phyloP scores from a whole-genome alignment of 2,113 vertebrate genomes.

The Centropus bengalensis region DNA sequence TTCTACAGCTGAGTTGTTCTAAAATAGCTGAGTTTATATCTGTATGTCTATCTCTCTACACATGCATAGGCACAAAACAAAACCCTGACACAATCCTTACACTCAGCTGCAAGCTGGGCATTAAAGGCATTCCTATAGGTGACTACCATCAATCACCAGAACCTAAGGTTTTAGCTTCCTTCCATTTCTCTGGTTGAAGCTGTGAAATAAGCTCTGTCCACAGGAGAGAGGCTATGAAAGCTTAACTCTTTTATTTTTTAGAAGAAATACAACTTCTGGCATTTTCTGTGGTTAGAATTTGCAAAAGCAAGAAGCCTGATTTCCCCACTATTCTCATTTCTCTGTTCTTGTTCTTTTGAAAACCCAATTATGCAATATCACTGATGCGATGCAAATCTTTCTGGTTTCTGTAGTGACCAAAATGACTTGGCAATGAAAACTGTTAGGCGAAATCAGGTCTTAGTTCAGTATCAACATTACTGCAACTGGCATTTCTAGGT shows the following conservation, averaged over 20 bases:
- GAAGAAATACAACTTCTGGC: conserved; percentile 6
- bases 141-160: not conserved
- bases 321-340: conserved; percentile 66
- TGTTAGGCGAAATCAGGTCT: not conserved
- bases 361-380: conserved; percentile 54
- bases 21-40: not conserved
- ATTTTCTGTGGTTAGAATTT: conserved; percentile 50
- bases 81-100: conserved; percentile 71
- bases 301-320: conserved; percentile 59
- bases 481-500: not conserved
- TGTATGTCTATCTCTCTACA: not conserved
- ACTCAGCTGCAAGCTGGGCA: conserved; percentile 72
- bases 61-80: conserved; percentile 31
- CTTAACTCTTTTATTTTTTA: conserved; percentile 19
- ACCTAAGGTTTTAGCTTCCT: not conserved
- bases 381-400: not conserved
- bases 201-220: conserved; percentile 2
- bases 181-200: not conserved
- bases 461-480: not conserved
- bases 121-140: conserved; percentile 4
- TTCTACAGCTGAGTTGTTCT: conserved; percentile 8
- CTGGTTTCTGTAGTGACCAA: conserved; percentile 28
- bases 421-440: not conserved
- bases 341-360: conserved; percentile 68
- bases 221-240: not conserved